Evolutionary conservation across 2,888 invertebrate species (phyloP).

Genomic region (Cerastoderma edule): DNA sequence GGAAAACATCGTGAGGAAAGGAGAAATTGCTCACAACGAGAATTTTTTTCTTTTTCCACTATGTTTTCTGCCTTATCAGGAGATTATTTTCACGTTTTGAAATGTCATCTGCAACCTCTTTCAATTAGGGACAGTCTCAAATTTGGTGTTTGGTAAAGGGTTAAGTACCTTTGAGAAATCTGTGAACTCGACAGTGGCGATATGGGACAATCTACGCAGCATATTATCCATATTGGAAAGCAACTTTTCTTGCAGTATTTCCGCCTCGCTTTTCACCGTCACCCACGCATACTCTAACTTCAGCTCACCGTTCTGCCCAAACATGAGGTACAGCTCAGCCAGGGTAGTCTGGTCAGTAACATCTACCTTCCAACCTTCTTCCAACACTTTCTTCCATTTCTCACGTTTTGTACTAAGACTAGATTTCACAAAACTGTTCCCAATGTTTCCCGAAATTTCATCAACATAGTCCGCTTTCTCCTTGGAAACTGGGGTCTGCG

Average conservation of each 20-base stretch:
- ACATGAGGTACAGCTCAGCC: slow-evolving; percentile 95
- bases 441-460: slow-evolving; percentile 9
- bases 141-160: no score
- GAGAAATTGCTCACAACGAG: no score
- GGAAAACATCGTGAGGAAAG: no score
- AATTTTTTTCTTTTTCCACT: no score
- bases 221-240: slow-evolving; percentile 74
- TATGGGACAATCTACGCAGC: slow-evolving; percentile 76
- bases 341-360: slow-evolving; percentile 89
- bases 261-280: slow-evolving; percentile 50
- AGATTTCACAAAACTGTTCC: slow-evolving; percentile 32
- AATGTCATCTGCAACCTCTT: no score
- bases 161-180: slow-evolving; percentile 74
- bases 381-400: slow-evolving; percentile 48
- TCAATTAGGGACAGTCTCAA: no score
- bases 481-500: neutral
- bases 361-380: slow-evolving; percentile 51
- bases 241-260: slow-evolving; percentile 48
- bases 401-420: slow-evolving; percentile 52
- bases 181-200: slow-evolving; percentile 79
- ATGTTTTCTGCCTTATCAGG: no score
- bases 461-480: slow-evolving; percentile 5
- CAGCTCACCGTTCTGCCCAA: slow-evolving; percentile 83
- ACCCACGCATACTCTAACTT: slow-evolving; percentile 84
- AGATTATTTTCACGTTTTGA: no score